These are phyloP conservation scores for Erethizon dorsatum DNA, from an alignment of 2,797 vertebrate species.

Conservation along the genomic window DNA sequence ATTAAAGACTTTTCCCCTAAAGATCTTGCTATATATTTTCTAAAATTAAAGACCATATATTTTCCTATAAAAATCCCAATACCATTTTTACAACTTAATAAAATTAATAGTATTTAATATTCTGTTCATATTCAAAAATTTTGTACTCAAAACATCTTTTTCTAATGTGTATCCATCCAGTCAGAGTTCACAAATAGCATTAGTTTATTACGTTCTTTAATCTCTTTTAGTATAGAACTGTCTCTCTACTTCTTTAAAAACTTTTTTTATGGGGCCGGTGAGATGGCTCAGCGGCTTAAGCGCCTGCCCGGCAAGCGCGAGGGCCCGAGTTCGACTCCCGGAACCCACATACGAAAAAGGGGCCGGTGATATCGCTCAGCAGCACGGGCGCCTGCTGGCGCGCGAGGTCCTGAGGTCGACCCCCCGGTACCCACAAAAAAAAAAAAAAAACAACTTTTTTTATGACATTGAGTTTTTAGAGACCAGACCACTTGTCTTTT, in stretches of 20 bases:
- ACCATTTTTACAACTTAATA: conserved; percentile 28
- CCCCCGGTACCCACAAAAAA: no score
- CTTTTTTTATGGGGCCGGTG: no score
- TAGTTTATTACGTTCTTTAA: conserved; percentile 29
- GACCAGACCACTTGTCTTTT: not conserved
- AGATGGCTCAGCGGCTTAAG: no score
- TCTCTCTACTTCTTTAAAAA: not conserved
- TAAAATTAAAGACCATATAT: not conserved
- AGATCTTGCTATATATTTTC: not conserved
- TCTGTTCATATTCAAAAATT: conserved; percentile 23
- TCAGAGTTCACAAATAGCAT: conserved; percentile 6
- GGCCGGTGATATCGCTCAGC: no score
- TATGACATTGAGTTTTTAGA: conserved; percentile 10
- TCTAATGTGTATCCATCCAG: not conserved
- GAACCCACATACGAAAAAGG: no score
- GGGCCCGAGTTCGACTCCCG: no score
- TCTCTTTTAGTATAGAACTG: not conserved
- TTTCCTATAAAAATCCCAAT: conserved; percentile 30
- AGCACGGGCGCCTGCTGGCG: no score
- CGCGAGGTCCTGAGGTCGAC: no score
- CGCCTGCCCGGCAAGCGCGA: no score
- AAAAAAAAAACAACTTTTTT: no score
- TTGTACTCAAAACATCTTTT: not conserved
- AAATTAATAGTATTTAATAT: conserved; percentile 27
- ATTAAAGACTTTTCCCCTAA: not conserved